Conservation (phyloP, 2,888 invertebrate genomes). For the Leptarthrus brevirostris region DNA sequence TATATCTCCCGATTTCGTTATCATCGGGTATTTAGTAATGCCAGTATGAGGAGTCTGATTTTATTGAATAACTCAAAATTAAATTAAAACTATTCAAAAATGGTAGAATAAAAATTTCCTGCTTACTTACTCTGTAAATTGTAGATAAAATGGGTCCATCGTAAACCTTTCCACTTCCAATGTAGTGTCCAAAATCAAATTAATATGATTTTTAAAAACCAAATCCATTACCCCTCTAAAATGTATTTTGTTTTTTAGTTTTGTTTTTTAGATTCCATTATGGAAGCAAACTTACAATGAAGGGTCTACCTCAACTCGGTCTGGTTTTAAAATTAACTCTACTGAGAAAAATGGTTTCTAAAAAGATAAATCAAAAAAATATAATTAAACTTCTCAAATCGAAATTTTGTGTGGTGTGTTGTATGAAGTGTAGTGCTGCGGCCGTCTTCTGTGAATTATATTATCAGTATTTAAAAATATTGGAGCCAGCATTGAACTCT, state of each 20-base stretch:
- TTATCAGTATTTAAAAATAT: background rate
- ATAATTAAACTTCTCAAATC: background rate
- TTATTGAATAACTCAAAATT: no score
- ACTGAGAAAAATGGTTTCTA: slow-evolving; percentile 68
- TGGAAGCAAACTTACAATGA: slow-evolving; percentile 67
- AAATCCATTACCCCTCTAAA: slow-evolving; percentile 68
- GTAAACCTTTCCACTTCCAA: slow-evolving; percentile 78
- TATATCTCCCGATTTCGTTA: no score
- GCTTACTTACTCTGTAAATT: slow-evolving; percentile 78
- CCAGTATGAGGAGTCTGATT: no score
- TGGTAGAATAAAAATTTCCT: no score
- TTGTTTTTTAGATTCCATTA: no score
- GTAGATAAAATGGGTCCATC: slow-evolving; percentile 75
- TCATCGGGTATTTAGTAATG: no score
- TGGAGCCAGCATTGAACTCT: background rate
- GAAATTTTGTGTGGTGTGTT: no score
- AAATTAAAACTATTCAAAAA: no score
- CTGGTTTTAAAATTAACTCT: slow-evolving; percentile 71
- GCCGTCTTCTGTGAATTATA: no score
- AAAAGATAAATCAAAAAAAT: slow-evolving; percentile 35
- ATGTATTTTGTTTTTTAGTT: no score
- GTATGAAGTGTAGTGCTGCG: no score
- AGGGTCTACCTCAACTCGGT: slow-evolving; percentile 70
- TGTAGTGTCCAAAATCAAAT: slow-evolving; percentile 76
- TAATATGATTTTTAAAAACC: slow-evolving; percentile 73